phyloP scores from a whole-genome alignment of 2,797 vertebrate species.

The Lindbergichthys nudifrons region DNA sequence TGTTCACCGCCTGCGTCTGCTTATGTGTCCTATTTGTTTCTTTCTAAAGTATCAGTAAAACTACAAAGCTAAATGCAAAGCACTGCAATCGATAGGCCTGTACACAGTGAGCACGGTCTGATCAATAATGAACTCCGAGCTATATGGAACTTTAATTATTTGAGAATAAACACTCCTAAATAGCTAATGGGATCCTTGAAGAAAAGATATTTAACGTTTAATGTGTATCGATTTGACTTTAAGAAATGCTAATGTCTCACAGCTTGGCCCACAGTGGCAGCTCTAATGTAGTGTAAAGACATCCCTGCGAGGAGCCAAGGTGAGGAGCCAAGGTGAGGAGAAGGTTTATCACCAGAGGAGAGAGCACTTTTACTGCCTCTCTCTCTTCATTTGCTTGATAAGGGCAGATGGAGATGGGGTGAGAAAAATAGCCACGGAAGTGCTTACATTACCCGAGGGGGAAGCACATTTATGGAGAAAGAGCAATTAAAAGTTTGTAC shows the following conservation, averaged over 20 bases:
- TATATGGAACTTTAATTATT: conserved; percentile 74
- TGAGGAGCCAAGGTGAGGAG: conserved; percentile 59
- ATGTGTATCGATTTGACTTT: conserved; percentile 69
- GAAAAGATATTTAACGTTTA: conserved; percentile 69
- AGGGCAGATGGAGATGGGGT: conserved; percentile 47
- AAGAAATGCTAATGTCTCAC: conserved; percentile 59
- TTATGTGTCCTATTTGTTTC: conserved; percentile 28
- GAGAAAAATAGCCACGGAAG: conserved; percentile 59
- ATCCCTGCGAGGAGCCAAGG: conserved; percentile 46
- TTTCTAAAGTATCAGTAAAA: conserved; percentile 45
- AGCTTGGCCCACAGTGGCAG: conserved; percentile 27
- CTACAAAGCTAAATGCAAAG: conserved; percentile 60
- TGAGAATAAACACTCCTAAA: conserved; percentile 73
- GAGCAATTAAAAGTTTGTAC: conserved; percentile 81
- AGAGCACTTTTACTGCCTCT: conserved; percentile 52
- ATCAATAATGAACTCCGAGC: conserved; percentile 78
- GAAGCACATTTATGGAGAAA: conserved; percentile 68
- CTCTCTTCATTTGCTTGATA: conserved; percentile 56
- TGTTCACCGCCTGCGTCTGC: conserved; percentile 20
- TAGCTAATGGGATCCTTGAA: conserved; percentile 66
- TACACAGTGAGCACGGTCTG: conserved; percentile 40
- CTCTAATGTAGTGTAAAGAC: conserved; percentile 56
- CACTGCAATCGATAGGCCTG: conserved; percentile 63
- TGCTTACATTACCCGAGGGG: conserved; percentile 56
- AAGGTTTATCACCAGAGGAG: conserved; percentile 53